Evolutionary conservation across 2,888 invertebrate genomes (phyloP), one percentile per base, ranked within the genome.

Genomic region (Pyrochroa serraticornis): DNA sequence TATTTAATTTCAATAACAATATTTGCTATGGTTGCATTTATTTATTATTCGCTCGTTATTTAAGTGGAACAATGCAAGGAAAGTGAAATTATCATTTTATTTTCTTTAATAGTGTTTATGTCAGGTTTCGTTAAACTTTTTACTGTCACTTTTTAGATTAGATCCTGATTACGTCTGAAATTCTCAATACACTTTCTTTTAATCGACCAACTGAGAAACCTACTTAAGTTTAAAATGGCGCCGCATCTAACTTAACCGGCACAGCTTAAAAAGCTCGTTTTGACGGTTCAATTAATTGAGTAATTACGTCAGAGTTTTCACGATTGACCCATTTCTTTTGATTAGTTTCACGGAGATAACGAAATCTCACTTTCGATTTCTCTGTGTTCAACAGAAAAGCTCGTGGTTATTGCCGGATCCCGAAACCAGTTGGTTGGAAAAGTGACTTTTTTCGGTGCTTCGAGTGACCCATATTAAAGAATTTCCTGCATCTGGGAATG

Each of bases 51-150:
- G 22, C 22, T 22, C 39, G 46, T 60, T 47, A 51, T 58, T 45
- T 55, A 54, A 54, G 58, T 61, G 14, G 61, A 61, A 61, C 61
- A 61, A 58, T 53, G 54, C 50, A 58, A 58, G 50, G 58, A 58
- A 60, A 60, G 60, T 60, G 61, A 61, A 61, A 61, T 57, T 61
- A 52, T 57, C 43, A 56, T 58, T 60, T 60, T 49, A 52, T 43
- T 58, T 60, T 60, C 60, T 60, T 52, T 44, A 50, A 42, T 47
- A 35, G 37, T 45, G 32, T 36, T 33, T 30, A 45, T 57, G 50
- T 52, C 37, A 48, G 37, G 52, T 58, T 58, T 58, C 52, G 44
- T 58, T 52, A 49, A 41, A 45, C 37, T 44, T 49, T 51, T 51
- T 46, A 57, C 57, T 57, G 46, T 57, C 57, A 57, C 57, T 57